phyloP scores from a whole-genome alignment of 2,113 vertebrate genomes.

The Pedionomus torquatus region DNA sequence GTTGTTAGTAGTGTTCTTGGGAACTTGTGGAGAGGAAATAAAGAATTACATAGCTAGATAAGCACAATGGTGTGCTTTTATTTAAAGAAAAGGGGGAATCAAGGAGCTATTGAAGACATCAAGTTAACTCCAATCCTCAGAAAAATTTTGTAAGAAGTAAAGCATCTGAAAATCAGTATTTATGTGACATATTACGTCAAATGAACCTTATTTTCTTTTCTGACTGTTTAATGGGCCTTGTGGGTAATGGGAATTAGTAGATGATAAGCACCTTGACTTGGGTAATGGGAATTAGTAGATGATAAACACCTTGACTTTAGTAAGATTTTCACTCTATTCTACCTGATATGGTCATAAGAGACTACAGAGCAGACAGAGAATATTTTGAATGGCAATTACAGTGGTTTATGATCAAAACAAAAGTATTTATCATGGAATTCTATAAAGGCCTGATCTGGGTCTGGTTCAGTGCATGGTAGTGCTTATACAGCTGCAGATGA shows the following conservation, averaged over 20 bases:
- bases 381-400: not conserved
- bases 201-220: slow-evolving; percentile 27
- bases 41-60: not conserved
- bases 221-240: slow-evolving; percentile 5
- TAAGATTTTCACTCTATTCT: not conserved
- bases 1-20: not conserved
- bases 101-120: not conserved
- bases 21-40: not conserved
- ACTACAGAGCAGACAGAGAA: not conserved
- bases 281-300: not conserved
- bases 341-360: not conserved
- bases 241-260: not conserved
- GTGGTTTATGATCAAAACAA: not conserved
- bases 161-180: slow-evolving; percentile 52
- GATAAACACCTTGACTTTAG: not conserved
- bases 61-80: not conserved
- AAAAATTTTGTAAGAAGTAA: slow-evolving; percentile 24
- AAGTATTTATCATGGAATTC: not conserved
- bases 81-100: not conserved
- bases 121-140: not conserved
- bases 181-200: slow-evolving; percentile 12
- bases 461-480: not conserved
- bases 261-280: not conserved
- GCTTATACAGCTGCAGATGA: not conserved
- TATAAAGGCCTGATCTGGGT: not conserved